Evolutionary conservation across 2,888 invertebrate species (phyloP), one percentile per base, ranked within the genome.

Genomic region (Gastracanthus pulcherrimus): DNA sequence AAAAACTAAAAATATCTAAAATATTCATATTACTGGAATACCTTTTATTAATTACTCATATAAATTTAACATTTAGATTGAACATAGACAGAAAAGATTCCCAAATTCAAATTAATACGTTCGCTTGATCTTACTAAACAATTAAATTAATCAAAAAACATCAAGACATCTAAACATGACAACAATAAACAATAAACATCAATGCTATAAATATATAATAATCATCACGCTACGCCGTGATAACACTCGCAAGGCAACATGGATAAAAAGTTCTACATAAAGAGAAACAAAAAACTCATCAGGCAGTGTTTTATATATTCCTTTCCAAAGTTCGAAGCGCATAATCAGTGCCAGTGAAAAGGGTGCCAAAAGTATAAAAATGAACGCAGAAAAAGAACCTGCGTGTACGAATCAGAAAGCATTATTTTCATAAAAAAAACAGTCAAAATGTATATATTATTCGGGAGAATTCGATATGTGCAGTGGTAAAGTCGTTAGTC

Each of bases 131-230:
- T 48, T 0, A 29, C 23, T 19, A 34, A 34, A 48, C 26, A 26
- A 16, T 31, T 36, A 1, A 34, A 16, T 71, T 6, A 66, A 51
- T 62, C 41, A 26, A 13, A 45, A 69, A 69, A 62, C 36, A 64
- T 70, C 60, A 62, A 64, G 23, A 75, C 51, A 80, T 62, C 51
- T 75, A 80, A 51, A 80, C 74, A 60, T 60, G 69, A 75, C 62
- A 75, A 74, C 80, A 75, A 23, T 74, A 60, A 71, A 71, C 70
- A 78, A 38, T 62, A 67, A 74, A 75, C 74, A 80, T 75, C 55
- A 60, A 80, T 62, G 55, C 55, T 41, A 69, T 26, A 64, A 23
- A 45, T 23, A 0, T 64, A 41, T 16, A 67, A 62, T 13, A 45
- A 36, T 51, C 29, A 7, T 66, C 45, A 69, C 62, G 75, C 80